phyloP scores from a whole-genome alignment of 2,888 invertebrate species.

The Agrenia bidenticulata region DNA sequence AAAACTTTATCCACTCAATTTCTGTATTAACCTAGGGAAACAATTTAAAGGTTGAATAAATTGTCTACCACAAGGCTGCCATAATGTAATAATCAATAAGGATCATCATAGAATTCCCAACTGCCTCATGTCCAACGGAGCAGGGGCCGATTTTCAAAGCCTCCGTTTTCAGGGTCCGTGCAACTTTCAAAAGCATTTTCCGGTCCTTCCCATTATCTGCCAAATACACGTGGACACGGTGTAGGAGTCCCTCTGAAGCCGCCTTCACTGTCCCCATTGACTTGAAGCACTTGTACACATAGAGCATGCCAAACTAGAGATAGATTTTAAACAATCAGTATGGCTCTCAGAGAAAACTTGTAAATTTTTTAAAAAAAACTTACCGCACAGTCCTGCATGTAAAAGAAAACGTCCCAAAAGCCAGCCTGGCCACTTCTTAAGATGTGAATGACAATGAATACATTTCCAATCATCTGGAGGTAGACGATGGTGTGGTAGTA shows the following conservation, averaged over 20 bases:
- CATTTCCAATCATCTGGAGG: conserved; percentile 17
- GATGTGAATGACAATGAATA: conserved; percentile 11
- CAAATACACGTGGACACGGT: background rate
- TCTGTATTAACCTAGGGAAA: no score
- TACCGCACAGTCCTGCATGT: conserved; percentile 1
- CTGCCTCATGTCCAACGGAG: background rate
- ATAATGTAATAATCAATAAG: conserved; percentile 14
- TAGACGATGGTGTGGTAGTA: background rate
- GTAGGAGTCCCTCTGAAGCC: background rate
- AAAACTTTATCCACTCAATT: no score
- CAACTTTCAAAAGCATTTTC: background rate
- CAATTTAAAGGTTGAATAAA: no score
- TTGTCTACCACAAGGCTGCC: conserved; percentile 22
- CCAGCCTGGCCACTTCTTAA: conserved; percentile 10
- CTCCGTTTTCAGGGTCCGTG: background rate
- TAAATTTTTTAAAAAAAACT: background rate
- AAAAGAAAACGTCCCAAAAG: conserved; percentile 17
- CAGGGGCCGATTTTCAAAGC: conserved; percentile 18
- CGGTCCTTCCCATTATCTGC: background rate
- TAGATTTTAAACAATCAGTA: background rate
- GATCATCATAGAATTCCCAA: conserved; percentile 20
- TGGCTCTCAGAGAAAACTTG: background rate
- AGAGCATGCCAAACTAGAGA: conserved; percentile 14
- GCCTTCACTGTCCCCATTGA: background rate
- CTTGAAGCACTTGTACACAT: conserved; percentile 19